phyloP scores from a whole-genome alignment of 2,888 invertebrate genomes.

The Athalia circularis region DNA sequence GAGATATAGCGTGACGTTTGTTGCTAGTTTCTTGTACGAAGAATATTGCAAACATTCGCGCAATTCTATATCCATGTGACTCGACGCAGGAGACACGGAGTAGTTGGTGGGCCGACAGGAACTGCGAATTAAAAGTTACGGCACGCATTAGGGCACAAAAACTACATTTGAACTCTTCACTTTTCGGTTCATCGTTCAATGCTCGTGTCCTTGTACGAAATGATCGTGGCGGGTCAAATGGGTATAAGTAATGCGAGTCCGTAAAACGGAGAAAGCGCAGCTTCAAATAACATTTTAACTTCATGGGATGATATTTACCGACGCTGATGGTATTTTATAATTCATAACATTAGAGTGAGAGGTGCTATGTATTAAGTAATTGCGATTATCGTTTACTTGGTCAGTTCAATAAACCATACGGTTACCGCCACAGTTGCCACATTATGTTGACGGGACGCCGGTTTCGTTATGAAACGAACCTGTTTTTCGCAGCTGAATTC shows the following conservation, averaged over 20 bases:
- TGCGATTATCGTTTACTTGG: constrained; percentile 12
- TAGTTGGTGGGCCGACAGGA: constrained; percentile 39
- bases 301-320: not conserved
- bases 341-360: constrained; percentile 4
- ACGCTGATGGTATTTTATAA: not conserved
- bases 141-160: constrained; percentile 25
- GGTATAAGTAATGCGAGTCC: not conserved
- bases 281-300: no score
- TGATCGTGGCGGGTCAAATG: constrained; percentile 8
- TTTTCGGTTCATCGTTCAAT: constrained; percentile 18
- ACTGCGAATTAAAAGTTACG: constrained; percentile 31
- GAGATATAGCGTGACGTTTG: constrained; percentile 35
- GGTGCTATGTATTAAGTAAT: not conserved
- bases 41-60: constrained; percentile 23
- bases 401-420: constrained; percentile 28
- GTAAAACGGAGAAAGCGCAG: not conserved
- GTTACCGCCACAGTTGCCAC: not conserved
- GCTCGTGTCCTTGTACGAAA: constrained; percentile 13
- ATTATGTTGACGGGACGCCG: not conserved
- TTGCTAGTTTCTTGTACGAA: constrained; percentile 9
- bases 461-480: constrained; percentile 30
- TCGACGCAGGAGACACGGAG: constrained; percentile 30
- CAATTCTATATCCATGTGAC: constrained; percentile 2
- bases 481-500: not conserved
- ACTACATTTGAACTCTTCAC: constrained; percentile 21